A percentile compares a stretch with the other conserved stretches of the same genome.
Evolutionary conservation across 2,113 vertebrate genomes (phyloP).

Genomic region (Rousettus leschenaultii): DNA sequence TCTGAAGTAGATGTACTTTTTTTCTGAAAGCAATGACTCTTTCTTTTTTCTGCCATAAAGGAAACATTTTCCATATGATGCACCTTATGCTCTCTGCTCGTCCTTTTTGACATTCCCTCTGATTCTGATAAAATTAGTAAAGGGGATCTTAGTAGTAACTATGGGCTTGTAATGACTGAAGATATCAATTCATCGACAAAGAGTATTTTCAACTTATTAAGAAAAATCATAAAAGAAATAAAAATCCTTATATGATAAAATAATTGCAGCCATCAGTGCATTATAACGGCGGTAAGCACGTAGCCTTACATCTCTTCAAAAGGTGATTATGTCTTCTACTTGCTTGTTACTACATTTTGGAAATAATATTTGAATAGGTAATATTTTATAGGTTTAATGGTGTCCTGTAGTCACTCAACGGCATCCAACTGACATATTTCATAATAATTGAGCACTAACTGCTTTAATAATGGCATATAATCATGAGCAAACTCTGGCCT

Average conservation of each 20-base stretch:
- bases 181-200: background rate
- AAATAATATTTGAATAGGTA: background rate
- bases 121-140: background rate
- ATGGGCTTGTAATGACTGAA: background rate
- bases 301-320: background rate
- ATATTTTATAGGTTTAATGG: background rate
- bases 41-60: background rate
- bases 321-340: background rate
- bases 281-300: background rate
- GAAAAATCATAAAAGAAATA: background rate
- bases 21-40: background rate
- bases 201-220: background rate
- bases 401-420: background rate
- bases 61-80: background rate
- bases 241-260: background rate
- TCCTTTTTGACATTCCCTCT: background rate
- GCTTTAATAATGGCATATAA: background rate
- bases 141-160: background rate
- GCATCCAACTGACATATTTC: background rate
- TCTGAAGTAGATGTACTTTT: background rate
- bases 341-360: background rate
- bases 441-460: background rate
- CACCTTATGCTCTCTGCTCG: background rate
- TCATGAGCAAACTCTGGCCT: background rate
- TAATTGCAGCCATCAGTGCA: background rate